Evolutionary conservation across 2,113 vertebrate genomes (phyloP).

Genomic region (Catharus bicknelli): DNA sequence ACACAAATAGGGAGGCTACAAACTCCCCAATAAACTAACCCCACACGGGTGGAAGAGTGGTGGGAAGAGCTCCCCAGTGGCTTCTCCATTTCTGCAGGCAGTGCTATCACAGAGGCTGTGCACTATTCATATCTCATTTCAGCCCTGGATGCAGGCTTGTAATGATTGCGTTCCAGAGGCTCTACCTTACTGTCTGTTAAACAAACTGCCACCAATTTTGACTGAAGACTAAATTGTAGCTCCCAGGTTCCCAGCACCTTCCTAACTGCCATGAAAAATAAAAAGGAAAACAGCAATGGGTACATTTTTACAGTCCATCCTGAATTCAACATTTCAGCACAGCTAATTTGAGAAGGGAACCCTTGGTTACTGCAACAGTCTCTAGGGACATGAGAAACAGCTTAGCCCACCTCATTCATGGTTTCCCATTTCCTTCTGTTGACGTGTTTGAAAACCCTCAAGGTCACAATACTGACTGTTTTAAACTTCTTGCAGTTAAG

Average conservation of each 20-base stretch:
- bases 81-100: neutral
- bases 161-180: neutral
- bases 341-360: neutral
- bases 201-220: neutral
- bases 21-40: neutral
- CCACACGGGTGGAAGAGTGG: rapidly evolving
- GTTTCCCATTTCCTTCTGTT: neutral
- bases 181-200: neutral
- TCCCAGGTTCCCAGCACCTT: neutral
- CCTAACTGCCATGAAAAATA: neutral
- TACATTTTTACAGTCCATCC: neutral
- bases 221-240: neutral
- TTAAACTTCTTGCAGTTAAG: neutral
- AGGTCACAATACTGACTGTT: rapidly evolving
- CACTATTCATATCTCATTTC: neutral
- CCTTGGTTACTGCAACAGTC: neutral
- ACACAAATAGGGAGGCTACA: neutral
- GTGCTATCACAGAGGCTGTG: rapidly evolving
- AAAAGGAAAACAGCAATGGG: neutral
- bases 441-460: neutral
- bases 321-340: neutral
- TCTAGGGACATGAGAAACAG: neutral
- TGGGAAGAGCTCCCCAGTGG: neutral
- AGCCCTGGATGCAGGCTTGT: neutral
- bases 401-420: neutral